Evolutionary conservation across 2,113 vertebrate species (phyloP).

Genomic region (Malurus elegans): DNA sequence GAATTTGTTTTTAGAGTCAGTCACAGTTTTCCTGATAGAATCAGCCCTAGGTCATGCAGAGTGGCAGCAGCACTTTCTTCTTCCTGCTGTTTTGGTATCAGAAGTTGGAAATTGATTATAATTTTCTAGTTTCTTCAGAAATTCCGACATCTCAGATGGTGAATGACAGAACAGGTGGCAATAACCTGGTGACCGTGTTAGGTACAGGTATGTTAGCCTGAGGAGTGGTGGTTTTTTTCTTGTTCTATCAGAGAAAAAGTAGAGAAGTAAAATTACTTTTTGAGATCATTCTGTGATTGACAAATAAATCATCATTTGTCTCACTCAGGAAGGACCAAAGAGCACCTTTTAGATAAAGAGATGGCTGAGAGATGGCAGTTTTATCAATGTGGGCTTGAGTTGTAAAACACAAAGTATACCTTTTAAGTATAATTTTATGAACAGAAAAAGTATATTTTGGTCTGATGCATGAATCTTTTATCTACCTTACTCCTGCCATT

Average conservation of each 20-base stretch:
- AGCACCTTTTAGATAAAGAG: not conserved
- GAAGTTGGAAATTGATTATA: not conserved
- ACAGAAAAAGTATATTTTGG: not conserved
- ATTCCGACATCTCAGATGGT: not conserved
- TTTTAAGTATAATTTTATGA: slow-evolving; percentile 11
- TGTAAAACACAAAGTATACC: not conserved
- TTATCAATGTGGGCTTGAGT: not conserved
- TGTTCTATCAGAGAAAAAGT: not conserved
- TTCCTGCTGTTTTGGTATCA: not conserved
- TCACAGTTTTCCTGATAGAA: not conserved
- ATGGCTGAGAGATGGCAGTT: not conserved
- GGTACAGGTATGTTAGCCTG: not conserved
- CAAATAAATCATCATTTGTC: not conserved
- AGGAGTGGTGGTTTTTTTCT: not conserved
- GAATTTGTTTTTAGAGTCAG: not conserved
- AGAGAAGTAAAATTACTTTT: not conserved
- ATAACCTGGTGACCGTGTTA: not conserved
- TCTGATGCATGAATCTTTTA: not conserved
- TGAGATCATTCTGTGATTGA: not conserved
- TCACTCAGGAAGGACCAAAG: not conserved
- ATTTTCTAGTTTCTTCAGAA: not conserved
- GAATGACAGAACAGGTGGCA: not conserved
- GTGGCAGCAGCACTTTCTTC: not conserved
- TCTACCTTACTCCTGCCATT: not conserved
- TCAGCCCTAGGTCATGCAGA: not conserved